These are phyloP conservation scores for Semotilus atromaculatus DNA, from an alignment of 2,797 vertebrate genomes.

Conservation along the genomic window DNA sequence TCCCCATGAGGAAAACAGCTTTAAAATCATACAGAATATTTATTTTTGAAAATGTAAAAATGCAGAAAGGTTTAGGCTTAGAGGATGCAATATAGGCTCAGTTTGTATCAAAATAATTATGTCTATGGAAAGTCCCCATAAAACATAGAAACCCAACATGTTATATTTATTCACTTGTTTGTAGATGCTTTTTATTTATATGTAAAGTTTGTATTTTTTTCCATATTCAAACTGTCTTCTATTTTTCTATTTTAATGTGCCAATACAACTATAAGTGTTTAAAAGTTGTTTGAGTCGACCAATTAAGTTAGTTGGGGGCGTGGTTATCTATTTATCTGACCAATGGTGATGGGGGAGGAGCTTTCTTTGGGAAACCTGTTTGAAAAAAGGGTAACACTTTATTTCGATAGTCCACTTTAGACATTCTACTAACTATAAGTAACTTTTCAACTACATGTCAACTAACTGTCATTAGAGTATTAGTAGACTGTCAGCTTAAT, in stretches of 20 bases:
- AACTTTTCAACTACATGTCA: too few relatives aligned
- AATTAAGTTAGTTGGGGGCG: neutral
- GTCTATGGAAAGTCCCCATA: neutral
- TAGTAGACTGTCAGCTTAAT: too few relatives aligned
- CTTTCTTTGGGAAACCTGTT: neutral
- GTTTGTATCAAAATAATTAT: too few relatives aligned
- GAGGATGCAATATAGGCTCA: too few relatives aligned
- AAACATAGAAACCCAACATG: neutral
- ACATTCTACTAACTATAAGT: too few relatives aligned
- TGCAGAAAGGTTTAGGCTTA: too few relatives aligned
- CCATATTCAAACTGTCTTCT: neutral
- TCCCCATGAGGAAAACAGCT: too few relatives aligned
- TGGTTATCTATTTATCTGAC: neutral
- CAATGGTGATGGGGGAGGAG: neutral
- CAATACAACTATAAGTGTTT: neutral
- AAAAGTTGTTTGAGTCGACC: neutral
- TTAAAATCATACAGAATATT: too few relatives aligned
- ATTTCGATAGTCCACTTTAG: too few relatives aligned
- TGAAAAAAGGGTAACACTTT: too few relatives aligned
- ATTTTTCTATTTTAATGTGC: neutral
- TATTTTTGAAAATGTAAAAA: too few relatives aligned
- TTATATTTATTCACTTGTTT: neutral
- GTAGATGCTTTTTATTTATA: neutral
- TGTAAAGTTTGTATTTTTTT: neutral
- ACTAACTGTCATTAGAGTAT: too few relatives aligned